Conservation (phyloP, 2,113 vertebrate species). For the Artemisiospiza belli region DNA sequence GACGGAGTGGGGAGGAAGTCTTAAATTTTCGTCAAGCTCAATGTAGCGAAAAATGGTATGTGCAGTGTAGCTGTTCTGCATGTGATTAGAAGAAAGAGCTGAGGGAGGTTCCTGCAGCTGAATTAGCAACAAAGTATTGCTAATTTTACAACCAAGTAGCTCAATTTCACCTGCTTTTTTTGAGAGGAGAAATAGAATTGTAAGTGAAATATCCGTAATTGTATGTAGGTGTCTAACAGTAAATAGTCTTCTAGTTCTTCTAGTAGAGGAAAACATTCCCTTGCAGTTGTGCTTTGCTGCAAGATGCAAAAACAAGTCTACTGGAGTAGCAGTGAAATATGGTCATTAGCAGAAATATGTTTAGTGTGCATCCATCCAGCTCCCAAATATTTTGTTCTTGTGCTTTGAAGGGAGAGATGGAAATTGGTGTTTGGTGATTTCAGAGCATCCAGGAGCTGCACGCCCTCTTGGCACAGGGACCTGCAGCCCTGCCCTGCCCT, state of each 20-base stretch:
- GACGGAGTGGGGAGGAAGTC: neutral
- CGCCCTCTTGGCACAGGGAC: neutral
- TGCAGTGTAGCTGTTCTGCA: neutral
- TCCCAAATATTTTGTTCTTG: neutral
- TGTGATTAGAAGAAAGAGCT: neutral
- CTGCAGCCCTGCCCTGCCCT: neutral
- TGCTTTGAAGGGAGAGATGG: neutral
- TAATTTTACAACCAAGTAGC: neutral
- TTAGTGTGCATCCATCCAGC: neutral
- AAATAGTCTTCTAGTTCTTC: neutral
- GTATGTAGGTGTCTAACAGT: neutral
- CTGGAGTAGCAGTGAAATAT: neutral
- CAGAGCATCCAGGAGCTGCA: neutral
- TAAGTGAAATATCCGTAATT: neutral
- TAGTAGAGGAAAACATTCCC: neutral
- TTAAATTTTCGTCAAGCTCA: slow-evolving; percentile 36
- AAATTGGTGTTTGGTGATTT: neutral
- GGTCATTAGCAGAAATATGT: neutral
- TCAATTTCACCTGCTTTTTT: neutral
- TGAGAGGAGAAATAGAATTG: neutral
- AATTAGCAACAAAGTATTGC: neutral
- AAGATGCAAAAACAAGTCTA: neutral
- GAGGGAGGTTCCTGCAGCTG: neutral
- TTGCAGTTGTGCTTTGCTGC: neutral
- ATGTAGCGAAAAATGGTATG: slow-evolving; percentile 10